These are phyloP conservation scores for Orientallactaga bullata DNA, from an alignment of 2,113 vertebrate genomes.

Conservation along the genomic window DNA sequence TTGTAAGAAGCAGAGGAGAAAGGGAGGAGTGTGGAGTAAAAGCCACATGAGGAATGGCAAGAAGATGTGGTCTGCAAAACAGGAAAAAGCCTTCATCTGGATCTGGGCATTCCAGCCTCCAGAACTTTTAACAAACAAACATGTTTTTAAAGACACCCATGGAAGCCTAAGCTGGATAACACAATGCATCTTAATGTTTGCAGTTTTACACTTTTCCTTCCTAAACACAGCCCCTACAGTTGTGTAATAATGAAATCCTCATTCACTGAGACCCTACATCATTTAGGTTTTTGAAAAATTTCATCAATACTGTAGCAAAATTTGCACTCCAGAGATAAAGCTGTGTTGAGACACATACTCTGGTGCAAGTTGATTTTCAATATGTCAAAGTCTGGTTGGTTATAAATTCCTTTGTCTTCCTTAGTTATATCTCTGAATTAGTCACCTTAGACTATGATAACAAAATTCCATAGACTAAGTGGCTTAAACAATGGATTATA, in stretches of 20 bases:
- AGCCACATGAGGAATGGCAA: not conserved
- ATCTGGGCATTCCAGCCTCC: not conserved
- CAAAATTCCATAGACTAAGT: not conserved
- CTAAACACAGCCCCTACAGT: conserved; percentile 23
- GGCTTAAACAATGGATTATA: not conserved
- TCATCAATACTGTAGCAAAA: not conserved
- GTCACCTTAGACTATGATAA: not conserved
- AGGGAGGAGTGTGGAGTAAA: not conserved
- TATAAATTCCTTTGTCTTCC: not conserved
- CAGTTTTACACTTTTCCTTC: conserved; percentile 40
- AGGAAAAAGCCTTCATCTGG: not conserved
- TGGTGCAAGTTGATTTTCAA: conserved; percentile 4
- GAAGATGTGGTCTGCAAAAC: not conserved
- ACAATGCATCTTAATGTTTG: conserved; percentile 37
- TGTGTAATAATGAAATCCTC: not conserved
- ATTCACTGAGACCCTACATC: not conserved
- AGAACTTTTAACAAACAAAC: too few relatives aligned
- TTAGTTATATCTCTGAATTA: not conserved
- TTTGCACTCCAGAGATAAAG: not conserved
- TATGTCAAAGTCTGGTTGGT: not conserved
- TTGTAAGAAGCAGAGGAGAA: not conserved
- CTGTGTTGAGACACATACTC: not conserved
- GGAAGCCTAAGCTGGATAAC: not conserved
- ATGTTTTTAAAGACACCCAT: not conserved
- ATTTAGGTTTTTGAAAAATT: not conserved